Conservation (phyloP, 2,113 vertebrate species). For the Cryptotis parvus region DNA sequence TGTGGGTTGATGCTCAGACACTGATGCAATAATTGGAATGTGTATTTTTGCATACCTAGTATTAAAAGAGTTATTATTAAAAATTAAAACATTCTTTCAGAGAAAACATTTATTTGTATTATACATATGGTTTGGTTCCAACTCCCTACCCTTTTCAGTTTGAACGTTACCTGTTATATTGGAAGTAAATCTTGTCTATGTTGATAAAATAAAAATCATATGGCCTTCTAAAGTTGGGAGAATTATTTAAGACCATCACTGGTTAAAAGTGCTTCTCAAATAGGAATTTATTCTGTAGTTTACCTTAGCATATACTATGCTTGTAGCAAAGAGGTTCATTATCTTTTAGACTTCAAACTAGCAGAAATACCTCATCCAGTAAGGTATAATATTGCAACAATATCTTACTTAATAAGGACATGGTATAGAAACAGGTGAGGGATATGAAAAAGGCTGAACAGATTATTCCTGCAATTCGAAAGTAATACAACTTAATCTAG, state of each 20-base stretch:
- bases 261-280: conserved; percentile 39
- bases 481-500: conserved; percentile 12
- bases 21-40: conserved; percentile 99
- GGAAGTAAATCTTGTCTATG: conserved; percentile 24
- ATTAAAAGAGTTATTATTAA: conserved; percentile 87
- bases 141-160: neutral
- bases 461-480: conserved; percentile 46
- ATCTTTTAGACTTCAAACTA: conserved; percentile 11
- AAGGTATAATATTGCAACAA: neutral
- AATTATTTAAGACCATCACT: neutral
- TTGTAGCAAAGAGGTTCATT: neutral
- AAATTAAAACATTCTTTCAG: conserved; percentile 66
- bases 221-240: neutral
- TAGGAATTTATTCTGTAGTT: neutral
- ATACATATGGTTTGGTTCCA: conserved; percentile 8
- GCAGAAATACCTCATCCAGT: neutral
- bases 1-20: conserved; percentile 99
- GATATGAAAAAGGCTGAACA: neutral
- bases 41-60: conserved; percentile 99
- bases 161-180: neutral
- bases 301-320: neutral
- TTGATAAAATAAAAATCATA: neutral
- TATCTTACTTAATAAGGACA: conserved; percentile 5
- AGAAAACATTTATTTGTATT: conserved; percentile 44
- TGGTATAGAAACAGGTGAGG: neutral